phyloP scores from a whole-genome alignment of 92 coral and sea anemone genomes.

The Paragorgia papillata region DNA sequence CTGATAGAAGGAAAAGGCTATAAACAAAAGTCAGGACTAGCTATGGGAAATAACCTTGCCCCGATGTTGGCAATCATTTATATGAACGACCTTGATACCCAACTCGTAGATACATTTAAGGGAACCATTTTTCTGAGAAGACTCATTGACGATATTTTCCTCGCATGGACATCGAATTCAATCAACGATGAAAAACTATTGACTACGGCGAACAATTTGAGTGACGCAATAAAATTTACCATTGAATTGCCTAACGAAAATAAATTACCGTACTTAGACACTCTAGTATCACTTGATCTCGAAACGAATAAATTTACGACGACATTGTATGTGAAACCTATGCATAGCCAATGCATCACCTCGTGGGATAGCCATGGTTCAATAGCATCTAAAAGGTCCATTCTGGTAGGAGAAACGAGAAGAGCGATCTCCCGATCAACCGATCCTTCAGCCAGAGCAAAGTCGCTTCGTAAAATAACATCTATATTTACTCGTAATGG shows the following conservation, averaged over 20 bases:
- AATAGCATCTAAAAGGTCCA: constrained; percentile 19
- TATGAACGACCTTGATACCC: constrained; percentile 13
- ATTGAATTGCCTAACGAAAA: constrained; percentile 30
- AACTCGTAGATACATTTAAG: not conserved
- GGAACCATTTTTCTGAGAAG: constrained; percentile 10
- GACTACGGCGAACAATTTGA: constrained; percentile 16
- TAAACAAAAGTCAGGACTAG: constrained; percentile 48
- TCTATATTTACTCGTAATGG: constrained; percentile 20
- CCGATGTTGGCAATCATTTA: constrained; percentile 34
- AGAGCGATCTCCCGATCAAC: constrained; percentile 37
- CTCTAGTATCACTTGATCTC: not conserved
- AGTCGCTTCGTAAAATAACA: constrained; percentile 29
- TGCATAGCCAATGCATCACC: constrained; percentile 34
- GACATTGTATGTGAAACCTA: constrained; percentile 15
- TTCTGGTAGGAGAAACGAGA: constrained; percentile 33
- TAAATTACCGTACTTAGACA: constrained; percentile 28
- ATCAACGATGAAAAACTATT: constrained; percentile 8
- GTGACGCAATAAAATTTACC: constrained; percentile 23
- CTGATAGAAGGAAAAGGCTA: constrained; percentile 49
- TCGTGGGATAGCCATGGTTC: constrained; percentile 41
- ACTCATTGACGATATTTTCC: constrained; percentile 24
- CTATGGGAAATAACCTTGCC: constrained; percentile 49
- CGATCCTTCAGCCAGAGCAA: constrained; percentile 6
- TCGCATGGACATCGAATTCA: not conserved
- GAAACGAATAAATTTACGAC: constrained; percentile 3